Base-by-base conservation (phyloP, 2,113 vertebrate species). In the Periophthalmus modestus region DNA sequence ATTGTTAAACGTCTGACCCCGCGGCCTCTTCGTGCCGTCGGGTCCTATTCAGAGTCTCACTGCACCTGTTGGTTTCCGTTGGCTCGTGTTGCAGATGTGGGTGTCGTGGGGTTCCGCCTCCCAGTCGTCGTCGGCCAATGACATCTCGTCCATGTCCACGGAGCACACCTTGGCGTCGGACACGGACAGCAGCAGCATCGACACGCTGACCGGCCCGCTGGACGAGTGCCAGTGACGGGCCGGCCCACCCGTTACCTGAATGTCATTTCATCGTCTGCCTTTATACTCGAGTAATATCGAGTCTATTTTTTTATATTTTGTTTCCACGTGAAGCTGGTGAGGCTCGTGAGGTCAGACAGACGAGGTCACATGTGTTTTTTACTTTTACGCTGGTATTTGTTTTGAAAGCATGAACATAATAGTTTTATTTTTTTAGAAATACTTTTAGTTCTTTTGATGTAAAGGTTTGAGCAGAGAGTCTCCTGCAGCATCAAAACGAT, bases 151-250 rank as follows among this genome's bases (percentile, higher is more conserved):
- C 92, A 94, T 99, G 97, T 99, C 97, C 89, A 98, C 97, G 47
- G 97, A 99, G 95, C 97, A 98, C 89, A 99, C 97, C 1, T 80
- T 99, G 94, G 96, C 97, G 85, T 99, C 97, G n/a, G 97, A 99
- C 90, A 98, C 97, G 34, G 97, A 99, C 95, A 99, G 97, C 95
- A 97, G 97, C 93, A 98, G 97, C 92, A 95, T 97, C 43, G 97
- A 99, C 82, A 95, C 96, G 82, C 94, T 96, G 72, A 95, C 96
- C 11, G 97, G 96, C 82, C 92, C 94, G 47, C 94, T 97, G 9
- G 97, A 98, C 80, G 96, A 96, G 90, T 97, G 95, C 92, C 95
- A 94, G 84, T 98, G 93, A 88, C 23, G 57, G 23, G 71, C 79
- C 68, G 87, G 68, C 52, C 71, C 48, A 24, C 52, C 57, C 2